Base-by-base conservation (phyloP, 2,888 invertebrate genomes). In the Archips xylosteana region DNA sequence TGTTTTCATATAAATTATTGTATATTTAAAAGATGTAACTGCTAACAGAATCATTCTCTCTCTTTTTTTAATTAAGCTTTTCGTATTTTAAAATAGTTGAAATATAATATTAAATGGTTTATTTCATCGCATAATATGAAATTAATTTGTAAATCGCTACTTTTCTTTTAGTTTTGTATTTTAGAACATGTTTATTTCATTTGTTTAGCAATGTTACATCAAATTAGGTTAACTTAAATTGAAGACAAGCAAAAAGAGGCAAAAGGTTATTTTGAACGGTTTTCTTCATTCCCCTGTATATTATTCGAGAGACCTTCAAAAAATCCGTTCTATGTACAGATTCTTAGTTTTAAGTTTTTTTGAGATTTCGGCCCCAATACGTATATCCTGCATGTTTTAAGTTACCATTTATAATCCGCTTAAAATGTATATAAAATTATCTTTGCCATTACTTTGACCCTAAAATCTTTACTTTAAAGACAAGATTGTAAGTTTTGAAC, bases 171-270 rank as follows among this genome's bases (percentile, higher is more conserved):
- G 72, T 74, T 79, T 54, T 78, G 81, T 78, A 72, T 69, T 81
- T 78, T 79, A 9, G 3, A n/a, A 60, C 34, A 60, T n/a, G 60
- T 60, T 6, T 36, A 34, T n/a, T 39, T n/a, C 36, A 36, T 15
- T 54, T 54, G 13, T 36, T 49, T 82, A 83, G 83, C 81, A 77
- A 83, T 82, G 81, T 83, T 75, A 79, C 83, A 83, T 86, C 76
- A 70, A 75, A 75, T 75, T 82, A 87, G 82, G 74, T 75, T 83
- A 89, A 89, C 86, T 79, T 78, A 83, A 83, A 81, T 77, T 73
- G 81, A 86, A 87, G 82, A 93, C 94, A 93, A 94, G 94, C 94
- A 89, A 87, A 88, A 86, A 85, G 94, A 94, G 94, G 94, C 94
- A 93, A 88, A 71, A 87, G 85, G 87, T 85, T 86, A 80, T 88